Evolutionary conservation across 2,113 vertebrate genomes (phyloP).

Genomic region (Alosa alosa): DNA sequence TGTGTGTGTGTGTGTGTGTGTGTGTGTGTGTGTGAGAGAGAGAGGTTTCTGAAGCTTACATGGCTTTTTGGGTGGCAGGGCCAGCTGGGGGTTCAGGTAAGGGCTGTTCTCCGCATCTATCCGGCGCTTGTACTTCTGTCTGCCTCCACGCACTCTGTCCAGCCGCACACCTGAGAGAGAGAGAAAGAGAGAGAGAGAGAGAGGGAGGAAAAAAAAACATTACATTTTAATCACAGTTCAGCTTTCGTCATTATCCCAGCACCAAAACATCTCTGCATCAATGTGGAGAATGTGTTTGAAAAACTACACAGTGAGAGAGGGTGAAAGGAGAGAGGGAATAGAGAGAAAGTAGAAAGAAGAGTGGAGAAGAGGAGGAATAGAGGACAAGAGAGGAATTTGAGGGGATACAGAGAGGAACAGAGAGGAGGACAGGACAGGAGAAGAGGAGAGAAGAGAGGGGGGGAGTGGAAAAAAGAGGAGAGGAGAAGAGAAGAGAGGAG

Average conservation of each 20-base stretch:
- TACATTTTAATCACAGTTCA: too few species aligned
- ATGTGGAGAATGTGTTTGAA: too few species aligned
- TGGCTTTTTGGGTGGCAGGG: slow-evolving; percentile 98
- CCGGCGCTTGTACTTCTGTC: slow-evolving; percentile 99
- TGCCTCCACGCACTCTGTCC: slow-evolving; percentile 96
- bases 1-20: background rate
- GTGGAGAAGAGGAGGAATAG: background rate
- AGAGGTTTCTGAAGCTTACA: slow-evolving; percentile 76
- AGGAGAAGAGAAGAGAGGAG: background rate
- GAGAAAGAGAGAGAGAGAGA: background rate
- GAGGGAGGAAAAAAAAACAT: background rate
- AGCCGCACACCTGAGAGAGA: slow-evolving; percentile 86
- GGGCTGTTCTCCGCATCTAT: slow-evolving; percentile 99
- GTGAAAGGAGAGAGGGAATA: background rate
- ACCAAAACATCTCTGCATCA: too few species aligned
- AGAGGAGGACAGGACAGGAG: background rate
- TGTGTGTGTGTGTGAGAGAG: background rate
- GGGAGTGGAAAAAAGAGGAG: background rate
- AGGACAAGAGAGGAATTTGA: too few species aligned
- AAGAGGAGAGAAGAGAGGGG: background rate
- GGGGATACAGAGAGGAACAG: background rate
- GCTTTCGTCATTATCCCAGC: too few species aligned
- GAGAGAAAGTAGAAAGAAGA: background rate
- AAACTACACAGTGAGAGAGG: background rate
- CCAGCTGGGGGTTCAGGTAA: slow-evolving; percentile 97